Conservation (phyloP, 2,113 vertebrate species). For the Oenanthe oenanthe region DNA sequence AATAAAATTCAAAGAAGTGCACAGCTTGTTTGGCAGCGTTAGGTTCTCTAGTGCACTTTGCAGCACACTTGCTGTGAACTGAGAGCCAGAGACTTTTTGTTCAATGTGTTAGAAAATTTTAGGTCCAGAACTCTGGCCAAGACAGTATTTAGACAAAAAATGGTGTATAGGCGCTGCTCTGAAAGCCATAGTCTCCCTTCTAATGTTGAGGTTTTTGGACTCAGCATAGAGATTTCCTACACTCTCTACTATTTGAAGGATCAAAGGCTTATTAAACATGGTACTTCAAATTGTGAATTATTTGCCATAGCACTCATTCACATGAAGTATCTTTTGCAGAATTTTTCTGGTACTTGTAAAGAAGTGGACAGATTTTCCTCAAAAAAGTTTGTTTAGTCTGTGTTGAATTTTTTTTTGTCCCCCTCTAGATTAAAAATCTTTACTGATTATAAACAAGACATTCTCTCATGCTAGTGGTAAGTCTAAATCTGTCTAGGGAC, state of each 20-base stretch:
- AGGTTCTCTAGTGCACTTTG: not conserved
- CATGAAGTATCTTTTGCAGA: not conserved
- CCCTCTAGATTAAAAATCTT: not conserved
- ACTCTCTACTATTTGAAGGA: not conserved
- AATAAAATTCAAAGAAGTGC: not conserved
- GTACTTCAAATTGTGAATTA: not conserved
- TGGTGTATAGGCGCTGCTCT: not conserved
- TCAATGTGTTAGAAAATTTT: conserved; percentile 2
- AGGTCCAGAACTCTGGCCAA: not conserved
- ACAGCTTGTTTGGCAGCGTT: not conserved
- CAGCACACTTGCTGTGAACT: conserved; percentile 1
- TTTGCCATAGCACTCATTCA: not conserved
- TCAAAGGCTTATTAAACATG: not conserved
- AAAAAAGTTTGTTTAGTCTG: not conserved
- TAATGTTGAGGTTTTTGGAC: not conserved
- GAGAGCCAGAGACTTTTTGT: conserved; percentile 19
- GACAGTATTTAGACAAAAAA: not conserved
- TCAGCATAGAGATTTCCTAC: not conserved
- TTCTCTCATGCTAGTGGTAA: not conserved
- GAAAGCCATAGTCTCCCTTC: not conserved
- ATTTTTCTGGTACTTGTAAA: not conserved
- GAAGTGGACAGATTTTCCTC: not conserved
- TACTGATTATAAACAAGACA: not conserved
- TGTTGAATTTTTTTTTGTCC: not conserved
- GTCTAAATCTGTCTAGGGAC: not conserved